These are phyloP conservation scores for Sarcophaga caerulescens DNA, from an alignment of 2,888 invertebrate species.

Conservation along the genomic window DNA sequence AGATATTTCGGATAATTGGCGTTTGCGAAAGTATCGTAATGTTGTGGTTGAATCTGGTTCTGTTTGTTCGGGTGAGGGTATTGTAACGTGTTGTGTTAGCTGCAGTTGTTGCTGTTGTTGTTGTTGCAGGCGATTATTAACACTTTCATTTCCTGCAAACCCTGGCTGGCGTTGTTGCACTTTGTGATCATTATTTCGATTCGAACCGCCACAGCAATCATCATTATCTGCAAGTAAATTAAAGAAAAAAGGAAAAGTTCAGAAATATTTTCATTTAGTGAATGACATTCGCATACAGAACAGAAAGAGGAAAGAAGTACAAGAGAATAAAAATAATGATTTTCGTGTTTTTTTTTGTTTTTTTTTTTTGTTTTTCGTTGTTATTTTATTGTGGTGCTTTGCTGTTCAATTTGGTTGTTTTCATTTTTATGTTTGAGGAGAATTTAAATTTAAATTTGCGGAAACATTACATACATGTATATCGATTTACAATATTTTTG, in stretches of 20 bases:
- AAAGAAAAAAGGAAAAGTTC: background rate
- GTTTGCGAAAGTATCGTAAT: constrained; percentile 76
- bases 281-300: background rate
- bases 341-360: background rate
- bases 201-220: constrained; percentile 36
- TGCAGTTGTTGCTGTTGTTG: constrained; percentile 25
- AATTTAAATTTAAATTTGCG: constrained; percentile 18
- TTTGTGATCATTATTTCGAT: constrained; percentile 45
- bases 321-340: background rate
- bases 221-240: constrained; percentile 59
- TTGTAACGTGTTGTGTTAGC: constrained; percentile 69
- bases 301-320: background rate
- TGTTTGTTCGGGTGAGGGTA: constrained; percentile 78
- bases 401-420: no score
- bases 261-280: constrained; percentile 8
- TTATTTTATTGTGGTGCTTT: no score
- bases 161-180: constrained; percentile 45
- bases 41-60: constrained; percentile 78
- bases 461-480: background rate
- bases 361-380: background rate
- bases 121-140: constrained; percentile 33
- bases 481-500: background rate
- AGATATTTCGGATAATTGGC: constrained; percentile 60
- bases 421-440: background rate
- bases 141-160: constrained; percentile 49